phyloP scores from a whole-genome alignment of 2,888 invertebrate genomes.

The Lasioglossum marginatum region DNA sequence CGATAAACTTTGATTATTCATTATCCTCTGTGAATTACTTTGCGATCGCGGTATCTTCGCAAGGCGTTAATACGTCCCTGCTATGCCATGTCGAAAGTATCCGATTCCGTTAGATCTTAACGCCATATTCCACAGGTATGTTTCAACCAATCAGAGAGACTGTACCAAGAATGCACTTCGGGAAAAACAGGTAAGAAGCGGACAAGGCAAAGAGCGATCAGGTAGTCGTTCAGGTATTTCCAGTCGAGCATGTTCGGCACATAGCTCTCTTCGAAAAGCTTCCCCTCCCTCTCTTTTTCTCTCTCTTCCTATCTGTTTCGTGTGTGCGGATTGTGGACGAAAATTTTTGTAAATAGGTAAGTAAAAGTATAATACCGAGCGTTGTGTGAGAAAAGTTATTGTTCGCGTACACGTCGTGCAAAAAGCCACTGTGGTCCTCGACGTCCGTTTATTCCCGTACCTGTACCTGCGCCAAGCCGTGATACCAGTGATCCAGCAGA shows the following conservation, averaged over 20 bases:
- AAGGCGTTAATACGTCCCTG: conserved; percentile 35
- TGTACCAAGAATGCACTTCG: conserved; percentile 70
- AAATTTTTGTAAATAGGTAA: conserved; percentile 79
- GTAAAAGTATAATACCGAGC: conserved; percentile 49
- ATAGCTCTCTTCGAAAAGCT: conserved; percentile 68
- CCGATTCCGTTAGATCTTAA: conserved; percentile 68
- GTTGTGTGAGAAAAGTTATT: conserved; percentile 26
- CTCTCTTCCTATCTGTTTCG: conserved; percentile 28
- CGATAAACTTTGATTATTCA: conserved; percentile 17
- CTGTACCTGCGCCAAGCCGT: conserved; percentile 35
- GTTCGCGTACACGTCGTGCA: conserved; percentile 28
- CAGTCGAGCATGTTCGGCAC: conserved; percentile 83
- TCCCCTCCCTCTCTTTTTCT: conserved; percentile 36
- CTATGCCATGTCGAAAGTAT: conserved; percentile 35
- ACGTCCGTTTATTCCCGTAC: conserved; percentile 46
- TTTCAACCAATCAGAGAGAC: conserved; percentile 67
- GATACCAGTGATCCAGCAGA: conserved; percentile 45
- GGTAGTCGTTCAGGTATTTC: conserved; percentile 80
- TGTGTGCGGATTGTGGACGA: conserved; percentile 64
- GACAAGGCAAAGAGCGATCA: conserved; percentile 59
- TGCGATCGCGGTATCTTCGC: conserved; percentile 3
- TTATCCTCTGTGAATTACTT: neutral
- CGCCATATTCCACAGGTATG: conserved; percentile 56
- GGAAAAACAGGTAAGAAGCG: conserved; percentile 67
- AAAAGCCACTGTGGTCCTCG: conserved; percentile 34